A percentile compares a stretch with the other conserved stretches of the same genome.
Conservation (phyloP, 37 sponge, comb jelly and placozoan genomes). For the Crambe crambe region DNA sequence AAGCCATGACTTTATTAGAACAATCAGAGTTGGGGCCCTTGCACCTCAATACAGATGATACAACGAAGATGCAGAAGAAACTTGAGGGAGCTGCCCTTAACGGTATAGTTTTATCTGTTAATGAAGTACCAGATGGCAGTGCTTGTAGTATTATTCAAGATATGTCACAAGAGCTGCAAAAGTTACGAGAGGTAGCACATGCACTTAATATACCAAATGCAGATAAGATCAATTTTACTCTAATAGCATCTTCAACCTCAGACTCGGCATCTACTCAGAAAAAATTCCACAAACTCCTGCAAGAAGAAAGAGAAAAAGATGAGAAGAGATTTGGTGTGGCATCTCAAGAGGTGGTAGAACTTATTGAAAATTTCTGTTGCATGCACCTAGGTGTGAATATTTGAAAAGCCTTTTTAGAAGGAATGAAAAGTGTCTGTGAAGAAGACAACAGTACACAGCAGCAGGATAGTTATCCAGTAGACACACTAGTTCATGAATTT, state of each 20-base stretch:
- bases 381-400: constrained; percentile 43
- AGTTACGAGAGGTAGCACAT: constrained; percentile 27
- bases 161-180: constrained; percentile 42
- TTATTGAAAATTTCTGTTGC: constrained; percentile 34
- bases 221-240: constrained; percentile 52
- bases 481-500: no score
- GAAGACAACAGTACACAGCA: no score
- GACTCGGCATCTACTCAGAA: constrained; percentile 24
- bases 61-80: no score
- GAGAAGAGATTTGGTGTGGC: constrained; percentile 34
- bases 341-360: not conserved
- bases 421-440: not conserved
- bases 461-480: no score
- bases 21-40: no score
- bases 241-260: constrained; percentile 38
- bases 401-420: constrained; percentile 5
- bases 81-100: no score
- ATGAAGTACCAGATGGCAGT: constrained; percentile 30
- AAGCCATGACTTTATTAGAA: no score
- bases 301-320: constrained; percentile 32
- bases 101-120: no score
- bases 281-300: constrained; percentile 3
- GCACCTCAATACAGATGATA: no score
- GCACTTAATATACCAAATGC: constrained; percentile 43
- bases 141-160: constrained; percentile 23